A percentile compares a stretch with the other conserved stretches of the same genome.
These are phyloP conservation scores for Peromyscus nudipes DNA, from an alignment of 2,797 vertebrate genomes.

Conservation along the genomic window DNA sequence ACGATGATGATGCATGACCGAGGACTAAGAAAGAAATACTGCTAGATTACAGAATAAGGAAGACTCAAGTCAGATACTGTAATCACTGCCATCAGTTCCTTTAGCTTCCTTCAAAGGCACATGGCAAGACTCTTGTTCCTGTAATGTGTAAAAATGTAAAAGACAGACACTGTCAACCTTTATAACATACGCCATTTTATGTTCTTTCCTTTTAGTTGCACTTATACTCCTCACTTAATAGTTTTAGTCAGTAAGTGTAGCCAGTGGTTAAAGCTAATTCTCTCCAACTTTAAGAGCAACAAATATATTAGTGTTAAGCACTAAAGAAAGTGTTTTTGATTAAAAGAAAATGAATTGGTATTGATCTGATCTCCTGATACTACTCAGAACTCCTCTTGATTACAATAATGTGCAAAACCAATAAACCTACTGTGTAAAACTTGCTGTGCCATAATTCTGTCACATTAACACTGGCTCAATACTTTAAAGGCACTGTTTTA, in stretches of 20 bases:
- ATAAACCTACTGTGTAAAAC: constrained; percentile 19
- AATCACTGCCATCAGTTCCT: constrained; percentile 16
- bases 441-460: constrained; percentile 12
- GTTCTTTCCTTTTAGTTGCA: neutral
- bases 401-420: constrained; percentile 33
- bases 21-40: constrained; percentile 61
- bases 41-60: neutral
- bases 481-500: constrained; percentile 37
- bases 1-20: constrained; percentile 28
- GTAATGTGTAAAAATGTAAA: neutral
- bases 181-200: neutral
- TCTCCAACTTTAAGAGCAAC: constrained; percentile 50
- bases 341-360: constrained; percentile 19
- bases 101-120: constrained; percentile 26
- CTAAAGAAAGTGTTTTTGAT: neutral
- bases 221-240: neutral
- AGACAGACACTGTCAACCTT: neutral
- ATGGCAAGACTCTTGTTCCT: neutral
- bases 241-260: neutral
- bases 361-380: constrained; percentile 20
- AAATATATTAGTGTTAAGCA: constrained; percentile 26
- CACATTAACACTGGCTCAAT: constrained; percentile 12
- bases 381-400: neutral
- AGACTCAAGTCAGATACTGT: constrained; percentile 10
- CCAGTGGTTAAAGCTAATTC: constrained; percentile 47